Evolutionary conservation across 1,140 invertebrate genomes (phyloP).

Genomic region (Aleiodes sp.): DNA sequence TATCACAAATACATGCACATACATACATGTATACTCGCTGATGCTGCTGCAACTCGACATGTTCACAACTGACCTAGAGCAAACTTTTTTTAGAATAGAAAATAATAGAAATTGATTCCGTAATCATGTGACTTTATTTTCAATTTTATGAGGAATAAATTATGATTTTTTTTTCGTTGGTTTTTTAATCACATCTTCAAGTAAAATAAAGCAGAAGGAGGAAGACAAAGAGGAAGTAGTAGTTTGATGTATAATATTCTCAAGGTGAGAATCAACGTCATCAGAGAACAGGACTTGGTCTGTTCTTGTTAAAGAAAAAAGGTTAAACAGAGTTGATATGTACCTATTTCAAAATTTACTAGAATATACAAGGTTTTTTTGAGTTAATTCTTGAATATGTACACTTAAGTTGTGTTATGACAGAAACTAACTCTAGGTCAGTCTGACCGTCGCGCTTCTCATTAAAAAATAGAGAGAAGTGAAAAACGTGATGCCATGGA

Average conservation of each 20-base stretch:
- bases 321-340: background rate
- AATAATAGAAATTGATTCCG: too few relatives aligned
- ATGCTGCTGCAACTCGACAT: background rate
- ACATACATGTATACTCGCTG: too few relatives aligned
- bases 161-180: too few relatives aligned
- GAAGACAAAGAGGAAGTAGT: too few relatives aligned
- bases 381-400: background rate
- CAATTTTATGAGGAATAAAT: too few relatives aligned
- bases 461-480: background rate
- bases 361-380: background rate
- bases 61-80: slow-evolving; percentile 26
- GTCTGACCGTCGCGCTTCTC: background rate
- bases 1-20: too few relatives aligned
- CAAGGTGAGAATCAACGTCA: slow-evolving; percentile 15
- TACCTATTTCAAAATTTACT: background rate
- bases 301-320: background rate
- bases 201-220: background rate
- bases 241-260: background rate
- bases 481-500: background rate
- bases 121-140: too few relatives aligned
- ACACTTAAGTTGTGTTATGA: background rate
- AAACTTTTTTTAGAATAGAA: too few relatives aligned
- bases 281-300: background rate
- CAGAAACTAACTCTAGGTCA: background rate
- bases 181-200: slow-evolving; percentile 5